Conservation (phyloP, 2,888 invertebrate species). For the Sepioteuthis lessoniana region DNA sequence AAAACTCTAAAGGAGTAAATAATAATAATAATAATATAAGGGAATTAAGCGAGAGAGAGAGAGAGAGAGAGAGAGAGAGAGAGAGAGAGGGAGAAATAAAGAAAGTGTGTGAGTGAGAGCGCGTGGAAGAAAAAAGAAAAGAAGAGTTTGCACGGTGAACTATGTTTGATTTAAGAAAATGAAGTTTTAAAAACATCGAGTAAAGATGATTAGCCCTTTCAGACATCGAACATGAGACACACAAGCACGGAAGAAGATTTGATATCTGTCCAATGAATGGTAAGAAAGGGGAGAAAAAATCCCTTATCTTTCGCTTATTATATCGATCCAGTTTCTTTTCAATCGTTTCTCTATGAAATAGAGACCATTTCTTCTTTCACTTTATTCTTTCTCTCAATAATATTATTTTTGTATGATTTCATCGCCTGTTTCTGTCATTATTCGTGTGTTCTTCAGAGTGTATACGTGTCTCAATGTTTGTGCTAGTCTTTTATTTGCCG, state of each 20-base stretch:
- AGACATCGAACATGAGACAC: not conserved
- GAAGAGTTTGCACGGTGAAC: not conserved
- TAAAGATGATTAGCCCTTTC: not conserved
- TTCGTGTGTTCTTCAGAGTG: not conserved
- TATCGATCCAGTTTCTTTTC: not conserved
- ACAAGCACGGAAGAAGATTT: not conserved
- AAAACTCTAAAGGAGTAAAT: too few species aligned
- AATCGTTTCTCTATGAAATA: not conserved
- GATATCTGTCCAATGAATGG: not conserved
- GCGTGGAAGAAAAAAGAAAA: not conserved
- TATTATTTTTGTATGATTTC: not conserved
- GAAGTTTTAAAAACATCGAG: not conserved
- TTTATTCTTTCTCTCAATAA: not conserved
- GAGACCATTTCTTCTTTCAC: not conserved
- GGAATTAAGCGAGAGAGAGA: not conserved
- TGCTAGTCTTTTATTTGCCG: not conserved
- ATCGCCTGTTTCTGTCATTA: not conserved
- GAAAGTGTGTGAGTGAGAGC: too few species aligned
- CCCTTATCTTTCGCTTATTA: conserved; percentile 10
- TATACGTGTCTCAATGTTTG: not conserved
- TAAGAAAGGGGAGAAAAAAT: not conserved
- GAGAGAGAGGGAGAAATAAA: too few species aligned
- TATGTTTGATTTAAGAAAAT: not conserved
- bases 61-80: not conserved
- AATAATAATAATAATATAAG: not conserved